Base-by-base conservation (phyloP, 2,888 invertebrate genomes). In the Dicranocentrus wangi region DNA sequence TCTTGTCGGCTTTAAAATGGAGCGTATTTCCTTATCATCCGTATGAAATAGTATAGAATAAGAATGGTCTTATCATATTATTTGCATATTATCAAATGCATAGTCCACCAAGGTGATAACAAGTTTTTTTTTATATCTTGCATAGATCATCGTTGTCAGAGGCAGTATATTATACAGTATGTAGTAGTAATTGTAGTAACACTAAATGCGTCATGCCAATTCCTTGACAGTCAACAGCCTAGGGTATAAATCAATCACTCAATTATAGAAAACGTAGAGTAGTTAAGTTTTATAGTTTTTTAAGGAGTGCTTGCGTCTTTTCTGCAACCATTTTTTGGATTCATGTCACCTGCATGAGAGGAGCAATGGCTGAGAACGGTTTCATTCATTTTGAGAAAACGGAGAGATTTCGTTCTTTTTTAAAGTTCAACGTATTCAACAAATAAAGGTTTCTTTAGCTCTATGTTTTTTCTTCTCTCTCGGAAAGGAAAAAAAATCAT, bases 261-360 rank as follows among this genome's bases (percentile, higher is more conserved):
- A 63, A 39, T 32, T 10, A 39, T 63, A 63, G 8, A 21, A 28
- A 63, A 19, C 13, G 17, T 63, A 39, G 5, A 63, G 23, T 58
- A 27, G 15, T 25, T 71, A 70, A 39, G 39, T 19, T 51, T n/a
- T n/a, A 43, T 51, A 51, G 17, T n/a, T n/a, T 51, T 19, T 51
- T 51, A 53, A 58, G 21, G 10, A 25, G 10, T 55, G 21, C 53
- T 51, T 32, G 28, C 51, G 72, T 73, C 72, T 73, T 73, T 47
- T 73, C 61, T 73, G 47, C 61, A 61, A 47, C 72, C 72, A 61
- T 25, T 28, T 21, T 65, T 66, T 66, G 53, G 55, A 23, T 68
- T 77, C 69, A 77, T 77, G 77, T 77, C 77, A 77, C 77, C 77
- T 69, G 61, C 77, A 77, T 69, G 69, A 77, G 58, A 65, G 47